Conservation (phyloP, 1,140 invertebrate genomes). For the Hestina assimilis region DNA sequence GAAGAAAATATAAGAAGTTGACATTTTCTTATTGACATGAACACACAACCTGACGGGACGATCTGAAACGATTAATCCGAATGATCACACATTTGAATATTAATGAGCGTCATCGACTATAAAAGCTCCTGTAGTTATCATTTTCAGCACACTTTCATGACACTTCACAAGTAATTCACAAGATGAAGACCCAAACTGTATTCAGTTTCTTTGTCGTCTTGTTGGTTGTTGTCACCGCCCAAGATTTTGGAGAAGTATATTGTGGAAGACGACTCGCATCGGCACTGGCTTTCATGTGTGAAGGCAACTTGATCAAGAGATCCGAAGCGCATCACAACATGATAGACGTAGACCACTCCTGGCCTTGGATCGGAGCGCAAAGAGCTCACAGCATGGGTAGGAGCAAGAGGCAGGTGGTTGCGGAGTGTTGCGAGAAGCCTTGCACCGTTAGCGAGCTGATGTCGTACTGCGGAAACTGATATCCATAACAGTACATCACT, state of each 20-base stretch:
- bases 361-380: slow-evolving; percentile 24
- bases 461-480: slow-evolving; percentile 15
- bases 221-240: neutral
- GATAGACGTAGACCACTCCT: neutral
- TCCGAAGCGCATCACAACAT: neutral
- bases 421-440: slow-evolving; percentile 33
- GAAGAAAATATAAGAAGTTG: too few species aligned
- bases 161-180: neutral
- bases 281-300: slow-evolving; percentile 20
- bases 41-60: too few species aligned
- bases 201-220: neutral
- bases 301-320: slow-evolving; percentile 24
- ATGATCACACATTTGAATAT: neutral
- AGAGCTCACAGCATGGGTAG: slow-evolving; percentile 4
- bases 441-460: slow-evolving; percentile 28
- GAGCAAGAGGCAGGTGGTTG: slow-evolving; percentile 31
- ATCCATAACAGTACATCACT: too few species aligned
- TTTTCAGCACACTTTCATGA: neutral
- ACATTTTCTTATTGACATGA: too few species aligned
- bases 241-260: slow-evolving; percentile 22
- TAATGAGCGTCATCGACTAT: neutral
- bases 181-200: slow-evolving; percentile 18
- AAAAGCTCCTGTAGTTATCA: neutral
- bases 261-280: slow-evolving; percentile 27
- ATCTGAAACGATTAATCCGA: neutral